Conservation (phyloP, 2,113 vertebrate genomes). For the Centropristis striata region DNA sequence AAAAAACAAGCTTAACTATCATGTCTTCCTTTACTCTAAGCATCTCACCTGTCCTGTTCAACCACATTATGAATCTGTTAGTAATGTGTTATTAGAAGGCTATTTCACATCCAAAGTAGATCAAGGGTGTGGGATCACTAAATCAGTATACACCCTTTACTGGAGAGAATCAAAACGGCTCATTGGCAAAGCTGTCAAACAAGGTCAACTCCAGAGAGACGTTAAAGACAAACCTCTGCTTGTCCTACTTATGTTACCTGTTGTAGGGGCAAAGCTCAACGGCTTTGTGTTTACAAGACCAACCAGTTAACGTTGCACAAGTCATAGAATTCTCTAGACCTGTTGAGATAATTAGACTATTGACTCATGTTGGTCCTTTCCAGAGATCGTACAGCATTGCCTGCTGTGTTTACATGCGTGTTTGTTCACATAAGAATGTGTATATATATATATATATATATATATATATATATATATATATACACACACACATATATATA, state of each 20-base stretch:
- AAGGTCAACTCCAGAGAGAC: conserved; percentile 23
- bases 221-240: background rate
- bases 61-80: conserved; percentile 16
- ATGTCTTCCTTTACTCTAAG: background rate
- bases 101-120: conserved; percentile 26
- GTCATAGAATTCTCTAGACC: no score
- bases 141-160: background rate
- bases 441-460: no score
- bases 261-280: conserved; percentile 1
- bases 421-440: no score
- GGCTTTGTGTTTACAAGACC: background rate
- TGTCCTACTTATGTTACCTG: background rate
- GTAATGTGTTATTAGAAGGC: background rate
- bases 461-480: no score
- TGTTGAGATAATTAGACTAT: no score
- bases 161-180: conserved; percentile 34
- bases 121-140: conserved; percentile 17
- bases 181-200: conserved; percentile 35
- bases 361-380: no score
- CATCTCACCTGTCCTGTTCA: conserved; percentile 43
- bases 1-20: background rate
- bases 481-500: no score
- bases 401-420: no score
- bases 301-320: background rate
- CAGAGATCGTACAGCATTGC: no score